These are phyloP conservation scores for Netelia fuscicornis DNA, from an alignment of 2,888 invertebrate species.

Conservation along the genomic window DNA sequence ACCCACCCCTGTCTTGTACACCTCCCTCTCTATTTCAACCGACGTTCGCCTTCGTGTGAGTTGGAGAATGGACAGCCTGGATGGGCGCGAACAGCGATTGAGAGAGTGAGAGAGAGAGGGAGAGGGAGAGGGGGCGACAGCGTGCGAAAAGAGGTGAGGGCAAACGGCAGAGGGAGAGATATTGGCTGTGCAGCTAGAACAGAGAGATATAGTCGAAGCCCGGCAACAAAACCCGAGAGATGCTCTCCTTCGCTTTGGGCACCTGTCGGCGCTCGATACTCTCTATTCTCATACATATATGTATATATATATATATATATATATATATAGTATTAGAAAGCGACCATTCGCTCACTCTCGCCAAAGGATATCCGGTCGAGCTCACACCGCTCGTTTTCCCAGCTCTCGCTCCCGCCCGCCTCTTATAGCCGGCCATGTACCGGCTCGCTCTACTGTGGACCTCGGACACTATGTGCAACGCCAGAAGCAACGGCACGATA, in stretches of 20 bases:
- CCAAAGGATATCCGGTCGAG: conserved; percentile 44
- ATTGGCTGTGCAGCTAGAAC: background rate
- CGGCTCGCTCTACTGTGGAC: conserved; percentile 46
- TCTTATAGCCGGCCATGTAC: conserved; percentile 42
- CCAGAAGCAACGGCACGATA: conserved; percentile 13
- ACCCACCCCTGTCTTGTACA: conserved; percentile 41
- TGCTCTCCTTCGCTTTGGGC: conserved; percentile 58
- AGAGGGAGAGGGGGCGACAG: background rate
- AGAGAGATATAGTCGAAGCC: background rate
- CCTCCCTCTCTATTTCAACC: background rate
- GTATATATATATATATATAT: conserved; percentile 23
- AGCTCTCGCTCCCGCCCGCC: background rate
- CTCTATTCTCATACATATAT: conserved; percentile 40
- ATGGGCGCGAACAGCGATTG: background rate
- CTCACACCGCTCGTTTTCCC: conserved; percentile 36
- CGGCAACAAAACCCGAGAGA: conserved; percentile 53
- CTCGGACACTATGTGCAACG: conserved; percentile 4
- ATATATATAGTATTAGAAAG: background rate
- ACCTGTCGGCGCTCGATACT: conserved; percentile 67
- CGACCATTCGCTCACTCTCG: conserved; percentile 23
- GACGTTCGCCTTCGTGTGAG: no score
- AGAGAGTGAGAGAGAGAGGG: background rate
- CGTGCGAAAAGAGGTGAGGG: no score
- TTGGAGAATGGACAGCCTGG: background rate
- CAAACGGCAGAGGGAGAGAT: background rate